Evolutionary conservation across 2,797 vertebrate genomes (phyloP).

Genomic region (Eupleurogrammus muticus): DNA sequence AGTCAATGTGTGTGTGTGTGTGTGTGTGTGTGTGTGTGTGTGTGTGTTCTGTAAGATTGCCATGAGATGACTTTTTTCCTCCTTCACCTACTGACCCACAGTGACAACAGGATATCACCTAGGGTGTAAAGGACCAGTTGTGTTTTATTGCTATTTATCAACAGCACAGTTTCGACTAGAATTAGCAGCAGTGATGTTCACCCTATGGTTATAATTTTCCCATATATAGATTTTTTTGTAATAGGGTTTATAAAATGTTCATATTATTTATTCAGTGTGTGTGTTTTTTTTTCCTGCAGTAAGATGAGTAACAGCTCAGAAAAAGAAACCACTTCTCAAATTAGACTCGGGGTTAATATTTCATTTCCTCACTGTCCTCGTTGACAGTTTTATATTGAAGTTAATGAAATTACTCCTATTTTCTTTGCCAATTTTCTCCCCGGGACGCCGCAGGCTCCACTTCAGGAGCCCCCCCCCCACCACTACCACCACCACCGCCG

Average conservation of each 20-base stretch:
- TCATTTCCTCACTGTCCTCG: background rate
- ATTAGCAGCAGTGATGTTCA: background rate
- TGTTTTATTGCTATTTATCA: background rate
- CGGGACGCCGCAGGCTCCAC: background rate
- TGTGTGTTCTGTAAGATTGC: background rate
- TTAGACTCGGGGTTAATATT: too few species aligned
- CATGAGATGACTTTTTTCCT: constrained; percentile 1
- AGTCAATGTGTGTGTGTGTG: background rate
- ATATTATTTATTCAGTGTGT: background rate
- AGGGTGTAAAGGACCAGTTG: background rate
- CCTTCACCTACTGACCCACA: background rate
- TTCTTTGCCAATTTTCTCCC: background rate
- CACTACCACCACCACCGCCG: too few species aligned
- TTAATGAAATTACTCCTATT: background rate
- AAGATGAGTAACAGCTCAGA: background rate
- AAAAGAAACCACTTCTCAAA: background rate
- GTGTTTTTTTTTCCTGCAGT: background rate
- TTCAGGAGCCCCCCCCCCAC: background rate
- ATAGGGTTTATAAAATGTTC: background rate
- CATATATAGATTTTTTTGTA: background rate
- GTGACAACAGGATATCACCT: background rate
- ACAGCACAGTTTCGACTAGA: background rate
- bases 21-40: background rate
- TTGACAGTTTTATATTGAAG: background rate
- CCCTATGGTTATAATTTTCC: too few species aligned